These are phyloP conservation scores for Pycnonotus jocosus DNA, from an alignment of 2,113 vertebrate species.

Conservation along the genomic window DNA sequence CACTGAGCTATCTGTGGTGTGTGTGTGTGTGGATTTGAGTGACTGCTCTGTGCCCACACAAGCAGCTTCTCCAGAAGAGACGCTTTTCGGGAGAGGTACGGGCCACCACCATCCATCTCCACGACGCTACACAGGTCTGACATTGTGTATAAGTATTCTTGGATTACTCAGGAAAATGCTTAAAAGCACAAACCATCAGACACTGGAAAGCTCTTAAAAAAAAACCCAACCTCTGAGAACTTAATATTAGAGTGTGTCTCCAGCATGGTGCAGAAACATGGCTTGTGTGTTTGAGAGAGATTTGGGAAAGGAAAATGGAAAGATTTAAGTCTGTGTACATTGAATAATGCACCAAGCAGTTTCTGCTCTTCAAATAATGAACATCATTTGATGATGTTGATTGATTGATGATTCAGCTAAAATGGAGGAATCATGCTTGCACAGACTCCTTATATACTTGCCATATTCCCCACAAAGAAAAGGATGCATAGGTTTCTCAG, in stretches of 20 bases:
- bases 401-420: neutral
- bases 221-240: neutral
- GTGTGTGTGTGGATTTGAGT: neutral
- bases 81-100: neutral
- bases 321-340: neutral
- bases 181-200: neutral
- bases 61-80: neutral
- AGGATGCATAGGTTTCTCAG: neutral
- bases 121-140: neutral
- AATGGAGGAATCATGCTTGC: neutral
- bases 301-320: neutral
- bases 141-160: neutral
- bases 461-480: neutral
- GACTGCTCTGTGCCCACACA: neutral
- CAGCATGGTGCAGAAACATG: neutral
- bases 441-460: neutral
- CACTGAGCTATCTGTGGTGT: neutral
- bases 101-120: neutral
- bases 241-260: neutral
- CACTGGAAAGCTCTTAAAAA: neutral
- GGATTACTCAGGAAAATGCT: neutral
- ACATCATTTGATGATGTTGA: neutral
- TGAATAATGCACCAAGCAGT: neutral
- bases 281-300: neutral
- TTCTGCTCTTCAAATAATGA: neutral